These are phyloP conservation scores for Coptodon rendalli DNA, from an alignment of 2,113 vertebrate genomes.

Conservation along the genomic window DNA sequence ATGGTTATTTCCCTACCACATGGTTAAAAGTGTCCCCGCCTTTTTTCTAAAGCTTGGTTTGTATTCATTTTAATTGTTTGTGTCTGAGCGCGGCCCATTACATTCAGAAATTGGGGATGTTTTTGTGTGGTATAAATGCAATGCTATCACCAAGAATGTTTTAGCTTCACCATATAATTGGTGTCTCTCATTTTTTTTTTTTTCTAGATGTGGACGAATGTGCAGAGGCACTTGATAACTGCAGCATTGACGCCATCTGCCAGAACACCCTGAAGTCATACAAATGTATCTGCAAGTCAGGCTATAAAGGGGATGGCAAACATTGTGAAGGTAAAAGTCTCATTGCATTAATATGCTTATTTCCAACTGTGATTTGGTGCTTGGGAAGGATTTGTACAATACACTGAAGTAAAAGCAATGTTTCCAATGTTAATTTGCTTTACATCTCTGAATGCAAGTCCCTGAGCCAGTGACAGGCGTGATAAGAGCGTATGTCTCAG, in stretches of 20 bases:
- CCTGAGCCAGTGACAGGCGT: conserved; percentile 5
- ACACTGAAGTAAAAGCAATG: background rate
- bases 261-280: conserved; percentile 81
- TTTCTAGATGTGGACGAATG: conserved; percentile 80
- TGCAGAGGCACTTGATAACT: conserved; percentile 77
- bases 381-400: background rate
- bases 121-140: background rate
- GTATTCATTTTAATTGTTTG: background rate
- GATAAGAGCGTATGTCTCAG: conserved; percentile 43
- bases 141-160: background rate
- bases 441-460: background rate
- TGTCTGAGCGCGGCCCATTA: background rate
- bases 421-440: conserved; percentile 4
- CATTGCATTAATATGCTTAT: background rate
- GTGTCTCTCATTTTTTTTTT: background rate
- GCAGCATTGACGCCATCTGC: conserved; percentile 84
- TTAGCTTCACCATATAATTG: background rate
- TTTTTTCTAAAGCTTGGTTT: background rate
- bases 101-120: background rate
- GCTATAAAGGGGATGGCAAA: conserved; percentile 93
- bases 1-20: background rate
- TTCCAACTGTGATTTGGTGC: background rate
- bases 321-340: conserved; percentile 89
- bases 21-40: background rate
- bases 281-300: conserved; percentile 84